Percentiles rank a stretch among this genome's conserved stretches.
These are phyloP conservation scores for Hydropsyche tenuis DNA, from an alignment of 1,140 invertebrate genomes.

Conservation along the genomic window DNA sequence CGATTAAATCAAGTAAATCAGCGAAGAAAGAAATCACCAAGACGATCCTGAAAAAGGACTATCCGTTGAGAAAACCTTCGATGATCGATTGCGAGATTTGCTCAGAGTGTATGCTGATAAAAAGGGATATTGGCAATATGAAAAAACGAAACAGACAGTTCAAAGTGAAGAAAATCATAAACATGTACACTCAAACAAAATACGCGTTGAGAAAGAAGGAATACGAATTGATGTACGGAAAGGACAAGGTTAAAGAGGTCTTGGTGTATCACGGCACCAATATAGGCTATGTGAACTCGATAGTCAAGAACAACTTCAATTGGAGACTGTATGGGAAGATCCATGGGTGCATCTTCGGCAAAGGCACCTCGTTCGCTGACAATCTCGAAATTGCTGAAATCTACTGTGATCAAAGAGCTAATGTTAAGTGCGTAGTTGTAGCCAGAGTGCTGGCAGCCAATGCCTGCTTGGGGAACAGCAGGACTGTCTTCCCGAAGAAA, in stretches of 20 bases:
- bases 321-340: not conserved
- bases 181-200: not conserved
- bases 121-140: not conserved
- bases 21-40: no score
- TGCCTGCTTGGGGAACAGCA: not conserved
- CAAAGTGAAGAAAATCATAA: not conserved
- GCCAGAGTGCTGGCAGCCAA: not conserved
- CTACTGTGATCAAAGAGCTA: not conserved
- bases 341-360: not conserved
- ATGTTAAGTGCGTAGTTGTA: not conserved
- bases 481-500: not conserved
- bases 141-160: not conserved
- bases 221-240: not conserved
- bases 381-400: not conserved
- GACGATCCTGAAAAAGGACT: no score
- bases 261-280: not conserved
- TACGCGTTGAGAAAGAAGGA: not conserved
- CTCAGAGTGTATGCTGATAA: not conserved
- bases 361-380: not conserved
- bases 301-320: not conserved
- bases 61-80: no score
- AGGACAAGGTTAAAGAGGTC: not conserved
- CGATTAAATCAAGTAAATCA: no score
- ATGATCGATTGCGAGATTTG: no score
- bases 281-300: not conserved